phyloP scores from a whole-genome alignment of 2,888 invertebrate species.

The Trichacis sp. region DNA sequence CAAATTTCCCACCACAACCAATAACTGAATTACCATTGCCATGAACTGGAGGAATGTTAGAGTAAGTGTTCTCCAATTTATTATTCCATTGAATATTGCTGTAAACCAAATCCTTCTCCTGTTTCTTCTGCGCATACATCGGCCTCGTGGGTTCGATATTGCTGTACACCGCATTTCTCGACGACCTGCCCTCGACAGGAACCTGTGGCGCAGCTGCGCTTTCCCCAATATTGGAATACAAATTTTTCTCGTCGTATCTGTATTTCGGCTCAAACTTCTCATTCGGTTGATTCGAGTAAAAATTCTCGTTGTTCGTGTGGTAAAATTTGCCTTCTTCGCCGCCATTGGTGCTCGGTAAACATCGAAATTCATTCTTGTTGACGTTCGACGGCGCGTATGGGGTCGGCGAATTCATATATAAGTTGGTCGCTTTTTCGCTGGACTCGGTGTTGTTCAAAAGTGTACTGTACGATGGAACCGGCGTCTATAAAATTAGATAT shows the following conservation, averaged over 20 bases:
- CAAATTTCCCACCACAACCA: too few species aligned
- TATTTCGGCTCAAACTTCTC: constrained; percentile 61
- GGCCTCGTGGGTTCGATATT: constrained; percentile 62
- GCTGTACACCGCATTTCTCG: constrained; percentile 64
- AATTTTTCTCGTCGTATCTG: constrained; percentile 61
- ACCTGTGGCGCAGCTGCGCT: constrained; percentile 58
- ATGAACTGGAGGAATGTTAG: constrained; percentile 70
- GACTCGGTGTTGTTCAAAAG: constrained; percentile 72
- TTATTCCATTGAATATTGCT: constrained; percentile 72
- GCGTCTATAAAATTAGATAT: too few species aligned
- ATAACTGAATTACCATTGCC: constrained; percentile 57
- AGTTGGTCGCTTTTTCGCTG: constrained; percentile 58
- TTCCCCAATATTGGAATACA: constrained; percentile 64
- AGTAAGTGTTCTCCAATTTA: constrained; percentile 72
- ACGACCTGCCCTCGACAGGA: constrained; percentile 54
- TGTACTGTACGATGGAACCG: constrained; percentile 82
- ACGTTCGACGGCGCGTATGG: constrained; percentile 55
- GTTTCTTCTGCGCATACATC: constrained; percentile 57
- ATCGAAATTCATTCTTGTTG: constrained; percentile 62
- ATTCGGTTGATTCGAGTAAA: constrained; percentile 56
- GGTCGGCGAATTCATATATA: constrained; percentile 65
- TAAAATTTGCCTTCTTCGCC: constrained; percentile 55
- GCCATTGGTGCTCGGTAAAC: constrained; percentile 48
- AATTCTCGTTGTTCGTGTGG: constrained; percentile 56
- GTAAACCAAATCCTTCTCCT: constrained; percentile 71